These are phyloP conservation scores for Drosophila obscura DNA, from an alignment of 1,140 invertebrate species.

Conservation along the genomic window DNA sequence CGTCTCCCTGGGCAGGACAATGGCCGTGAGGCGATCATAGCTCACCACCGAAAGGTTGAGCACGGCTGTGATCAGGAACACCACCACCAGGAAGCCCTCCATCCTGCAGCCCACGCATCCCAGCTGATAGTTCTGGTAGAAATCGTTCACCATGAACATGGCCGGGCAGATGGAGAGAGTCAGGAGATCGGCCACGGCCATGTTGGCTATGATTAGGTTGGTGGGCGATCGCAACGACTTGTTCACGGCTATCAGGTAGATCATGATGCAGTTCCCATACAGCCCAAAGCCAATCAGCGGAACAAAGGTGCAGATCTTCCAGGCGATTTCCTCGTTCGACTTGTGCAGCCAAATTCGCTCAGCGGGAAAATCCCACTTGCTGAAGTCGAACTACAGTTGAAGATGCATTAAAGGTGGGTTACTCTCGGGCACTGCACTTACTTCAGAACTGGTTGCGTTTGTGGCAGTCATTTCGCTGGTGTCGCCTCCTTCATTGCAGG, in stretches of 20 bases:
- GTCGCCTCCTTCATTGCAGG: constrained; percentile 8
- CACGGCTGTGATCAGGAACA: constrained; percentile 89
- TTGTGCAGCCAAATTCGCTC: constrained; percentile 86
- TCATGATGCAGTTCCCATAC: constrained; percentile 89
- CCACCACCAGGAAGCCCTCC: constrained; percentile 88
- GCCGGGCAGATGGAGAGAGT: constrained; percentile 90
- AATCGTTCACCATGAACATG: constrained; percentile 88
- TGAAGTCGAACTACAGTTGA: constrained; percentile 66
- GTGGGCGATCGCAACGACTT: constrained; percentile 89
- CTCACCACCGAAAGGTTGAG: constrained; percentile 91
- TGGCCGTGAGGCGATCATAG: constrained; percentile 92
- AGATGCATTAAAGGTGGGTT: neutral
- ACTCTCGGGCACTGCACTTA: neutral
- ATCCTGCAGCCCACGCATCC: constrained; percentile 88
- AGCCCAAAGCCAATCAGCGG: constrained; percentile 88
- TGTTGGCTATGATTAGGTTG: constrained; percentile 91
- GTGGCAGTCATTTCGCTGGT: constrained; percentile 36
- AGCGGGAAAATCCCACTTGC: constrained; percentile 72
- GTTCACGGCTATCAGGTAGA: constrained; percentile 88
- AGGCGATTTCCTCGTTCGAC: constrained; percentile 85
- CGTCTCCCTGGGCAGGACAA: constrained; percentile 89
- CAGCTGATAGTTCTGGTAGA: constrained; percentile 90
- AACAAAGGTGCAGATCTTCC: constrained; percentile 86
- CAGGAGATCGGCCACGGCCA: constrained; percentile 90
- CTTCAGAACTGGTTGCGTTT: constrained; percentile 27